Conservation (phyloP, 2,113 vertebrate species). For the Crotalus horridus region DNA sequence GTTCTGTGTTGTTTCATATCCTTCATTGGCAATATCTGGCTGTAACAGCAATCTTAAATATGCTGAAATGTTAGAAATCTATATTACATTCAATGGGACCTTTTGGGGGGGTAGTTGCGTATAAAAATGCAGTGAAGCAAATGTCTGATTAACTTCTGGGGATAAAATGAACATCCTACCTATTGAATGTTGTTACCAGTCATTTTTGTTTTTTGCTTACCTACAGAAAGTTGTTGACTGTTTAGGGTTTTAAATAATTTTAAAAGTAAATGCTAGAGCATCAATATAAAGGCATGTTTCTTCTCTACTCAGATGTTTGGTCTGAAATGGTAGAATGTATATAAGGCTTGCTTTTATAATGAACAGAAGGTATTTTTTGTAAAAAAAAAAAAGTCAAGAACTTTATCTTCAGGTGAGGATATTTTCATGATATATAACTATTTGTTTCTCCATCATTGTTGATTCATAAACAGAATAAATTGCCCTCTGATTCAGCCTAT, state of each 20-base stretch:
- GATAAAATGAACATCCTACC: not conserved
- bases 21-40: not conserved
- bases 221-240: not conserved
- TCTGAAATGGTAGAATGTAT: conserved; percentile 18
- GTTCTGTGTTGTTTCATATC: not conserved
- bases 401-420: not conserved
- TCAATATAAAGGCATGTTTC: not conserved
- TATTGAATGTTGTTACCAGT: not conserved
- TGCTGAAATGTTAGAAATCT: not conserved
- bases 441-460: conserved; percentile 6
- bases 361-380: not conserved
- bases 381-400: not conserved
- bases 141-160: not conserved
- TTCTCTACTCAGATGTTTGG: not conserved
- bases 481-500: not conserved
- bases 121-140: not conserved
- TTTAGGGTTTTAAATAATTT: not conserved
- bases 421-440: not conserved
- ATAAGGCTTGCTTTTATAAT: conserved; percentile 2
- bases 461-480: not conserved
- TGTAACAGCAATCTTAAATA: not conserved
- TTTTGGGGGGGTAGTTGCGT: not conserved
- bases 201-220: not conserved
- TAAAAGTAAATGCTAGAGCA: not conserved
- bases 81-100: not conserved